Conservation (phyloP, 2,797 vertebrate genomes). For the Oreonectes daqikongensis region DNA sequence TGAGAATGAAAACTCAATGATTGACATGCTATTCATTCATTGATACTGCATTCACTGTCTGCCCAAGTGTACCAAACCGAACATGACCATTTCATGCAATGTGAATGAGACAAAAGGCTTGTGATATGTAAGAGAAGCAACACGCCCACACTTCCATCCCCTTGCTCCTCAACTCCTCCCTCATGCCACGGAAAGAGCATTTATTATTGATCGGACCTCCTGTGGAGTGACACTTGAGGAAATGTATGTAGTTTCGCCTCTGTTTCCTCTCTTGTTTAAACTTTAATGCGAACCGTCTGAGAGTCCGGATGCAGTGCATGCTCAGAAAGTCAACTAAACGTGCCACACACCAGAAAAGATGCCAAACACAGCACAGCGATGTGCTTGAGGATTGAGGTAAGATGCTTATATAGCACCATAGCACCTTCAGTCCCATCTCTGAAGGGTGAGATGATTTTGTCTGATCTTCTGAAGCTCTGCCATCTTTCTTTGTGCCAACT, state of each 20-base stretch:
- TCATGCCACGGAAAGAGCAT: conserved; percentile 50
- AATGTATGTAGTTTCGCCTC: conserved; percentile 48
- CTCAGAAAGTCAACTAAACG: conserved; percentile 52
- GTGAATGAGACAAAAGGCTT: background rate
- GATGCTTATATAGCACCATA: conserved; percentile 34
- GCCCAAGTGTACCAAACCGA: too few species aligned
- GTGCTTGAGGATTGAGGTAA: conserved; percentile 51
- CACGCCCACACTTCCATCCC: conserved; percentile 18
- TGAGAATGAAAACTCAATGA: too few species aligned
- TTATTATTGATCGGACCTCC: conserved; percentile 50
- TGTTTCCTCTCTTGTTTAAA: conserved; percentile 57
- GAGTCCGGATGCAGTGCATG: conserved; percentile 40
- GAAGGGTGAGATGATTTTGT: conserved; percentile 44
- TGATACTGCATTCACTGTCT: too few species aligned
- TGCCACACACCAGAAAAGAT: conserved; percentile 26
- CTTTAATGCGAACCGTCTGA: conserved; percentile 52
- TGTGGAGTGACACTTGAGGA: conserved; percentile 56
- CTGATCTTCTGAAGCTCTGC: conserved; percentile 61
- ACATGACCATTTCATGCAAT: background rate
- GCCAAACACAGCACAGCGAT: conserved; percentile 30
- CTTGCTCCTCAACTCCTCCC: conserved; percentile 29
- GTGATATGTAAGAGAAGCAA: conserved; percentile 12
- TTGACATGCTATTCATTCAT: too few species aligned
- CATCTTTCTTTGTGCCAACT: conserved; percentile 52
- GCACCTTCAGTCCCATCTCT: conserved; percentile 46